Evolutionary conservation across 2,888 invertebrate species (phyloP), one percentile per base, ranked within the genome.

Genomic region (Prosopocoilus inquinatus): DNA sequence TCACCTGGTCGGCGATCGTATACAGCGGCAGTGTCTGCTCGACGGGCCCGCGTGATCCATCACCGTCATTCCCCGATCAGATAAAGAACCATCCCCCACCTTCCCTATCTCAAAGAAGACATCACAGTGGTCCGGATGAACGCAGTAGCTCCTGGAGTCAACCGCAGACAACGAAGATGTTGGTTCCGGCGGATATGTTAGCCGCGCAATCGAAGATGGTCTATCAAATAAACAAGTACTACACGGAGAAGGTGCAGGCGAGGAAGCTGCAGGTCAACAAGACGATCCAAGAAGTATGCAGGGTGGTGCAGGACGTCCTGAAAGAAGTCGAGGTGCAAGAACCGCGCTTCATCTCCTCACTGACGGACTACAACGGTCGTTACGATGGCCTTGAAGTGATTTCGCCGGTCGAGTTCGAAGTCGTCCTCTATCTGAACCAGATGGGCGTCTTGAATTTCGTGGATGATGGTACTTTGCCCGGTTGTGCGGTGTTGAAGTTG

Each of bases 361-460:
- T 96, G 56, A 90, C 90, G 58, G 91, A 92, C 71, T 90, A 91
- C 78, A 92, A 92, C 75, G 92, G 92, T 63, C 85, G 94, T 55
- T 96, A 87, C 78, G 96, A 96, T 71, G 96, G 96, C n/a, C 83
- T 96, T 57, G 91, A 93, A 73, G 96, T 95, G 32, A 85, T 95
- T 58, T 93, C 95, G 0, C 94, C 95, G 35, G 89, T 88, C 61
- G 96, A 96, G 76, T 96, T 94, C 76, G 96, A 96, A 78, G 94
- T 95, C 56, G 90, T 96, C 59, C 86, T 96, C 59, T 96, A 94
- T 73, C 82, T 96, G 49, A 96, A 97, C 76, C 96, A 97, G 78
- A 96, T 96, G 96, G 96, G 96, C 1, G 96, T 96, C 28, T 87
- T 96, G 69, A 96, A 96, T 76, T 96, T 96, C 74, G 96, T 96